These are phyloP conservation scores for Morinoia aosen DNA, from an alignment of 2,888 invertebrate species.

Conservation along the genomic window DNA sequence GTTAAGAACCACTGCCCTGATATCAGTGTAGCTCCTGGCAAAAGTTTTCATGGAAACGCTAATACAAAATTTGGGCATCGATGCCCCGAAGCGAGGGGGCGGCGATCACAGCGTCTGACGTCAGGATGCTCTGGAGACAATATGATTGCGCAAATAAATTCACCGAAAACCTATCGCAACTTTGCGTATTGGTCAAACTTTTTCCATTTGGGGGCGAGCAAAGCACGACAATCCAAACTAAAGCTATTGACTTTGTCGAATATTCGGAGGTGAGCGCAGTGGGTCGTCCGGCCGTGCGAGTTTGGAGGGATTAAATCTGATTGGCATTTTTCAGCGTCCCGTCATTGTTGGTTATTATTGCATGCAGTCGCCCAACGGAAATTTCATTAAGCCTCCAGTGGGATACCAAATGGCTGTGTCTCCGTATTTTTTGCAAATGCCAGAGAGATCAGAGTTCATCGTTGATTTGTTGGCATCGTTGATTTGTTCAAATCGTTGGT, in stretches of 20 bases:
- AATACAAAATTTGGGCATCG: no score
- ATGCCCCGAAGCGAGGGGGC: no score
- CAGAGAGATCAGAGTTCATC: no score
- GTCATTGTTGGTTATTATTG: neutral
- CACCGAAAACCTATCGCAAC: constrained; percentile 31
- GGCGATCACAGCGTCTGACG: no score
- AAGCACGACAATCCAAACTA: constrained; percentile 8
- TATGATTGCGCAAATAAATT: constrained; percentile 28
- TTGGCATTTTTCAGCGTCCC: neutral
- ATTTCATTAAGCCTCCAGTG: neutral
- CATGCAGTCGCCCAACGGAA: neutral
- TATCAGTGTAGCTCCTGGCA: no score
- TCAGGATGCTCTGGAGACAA: neutral
- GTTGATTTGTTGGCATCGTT: no score
- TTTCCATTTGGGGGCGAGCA: constrained; percentile 18
- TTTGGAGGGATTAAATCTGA: neutral
- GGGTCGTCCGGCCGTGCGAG: neutral
- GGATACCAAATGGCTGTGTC: neutral
- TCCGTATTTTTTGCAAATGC: no score
- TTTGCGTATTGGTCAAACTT: constrained; percentile 9
- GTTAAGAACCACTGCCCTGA: no score
- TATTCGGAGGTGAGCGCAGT: neutral
- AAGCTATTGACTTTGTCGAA: neutral
- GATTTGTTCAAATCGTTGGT: no score
- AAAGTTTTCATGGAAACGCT: no score